Conservation (phyloP, 2,797 vertebrate species). For the Pangasius djambal region DNA sequence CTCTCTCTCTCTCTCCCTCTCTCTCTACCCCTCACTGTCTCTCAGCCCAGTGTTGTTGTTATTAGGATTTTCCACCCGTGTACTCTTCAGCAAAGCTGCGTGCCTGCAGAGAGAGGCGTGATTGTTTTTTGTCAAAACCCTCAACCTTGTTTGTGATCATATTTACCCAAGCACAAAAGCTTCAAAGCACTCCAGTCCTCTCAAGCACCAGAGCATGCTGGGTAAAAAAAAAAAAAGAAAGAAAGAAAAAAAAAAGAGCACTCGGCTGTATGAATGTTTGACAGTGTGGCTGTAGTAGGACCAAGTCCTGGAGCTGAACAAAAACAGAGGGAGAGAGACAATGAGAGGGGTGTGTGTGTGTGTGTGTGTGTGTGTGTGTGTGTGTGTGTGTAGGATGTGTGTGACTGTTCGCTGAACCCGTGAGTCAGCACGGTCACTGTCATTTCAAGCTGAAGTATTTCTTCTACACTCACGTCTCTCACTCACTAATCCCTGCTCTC, state of each 20-base stretch:
- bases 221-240: conserved; percentile 9
- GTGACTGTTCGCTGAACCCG: background rate
- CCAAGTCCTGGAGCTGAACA: background rate
- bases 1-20: background rate
- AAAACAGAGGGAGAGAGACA: conserved; percentile 3
- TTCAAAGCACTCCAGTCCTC: conserved; percentile 27
- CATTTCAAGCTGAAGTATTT: conserved; percentile 7
- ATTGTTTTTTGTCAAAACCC: conserved; percentile 19
- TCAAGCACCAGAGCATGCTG: conserved; percentile 28
- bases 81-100: background rate
- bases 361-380: conserved; percentile 12
- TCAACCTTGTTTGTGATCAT: conserved; percentile 30
- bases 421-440: conserved; percentile 22
- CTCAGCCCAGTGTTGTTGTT: background rate
- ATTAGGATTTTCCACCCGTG: background rate
- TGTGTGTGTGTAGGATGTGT: background rate
- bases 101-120: conserved; percentile 1
- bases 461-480: background rate
- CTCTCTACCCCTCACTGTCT: background rate
- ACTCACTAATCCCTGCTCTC: background rate
- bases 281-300: background rate
- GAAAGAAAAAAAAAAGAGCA: too few relatives aligned
- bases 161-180: conserved; percentile 38
- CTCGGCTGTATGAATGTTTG: background rate
- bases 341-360: conserved; percentile 2